phyloP scores from a whole-genome alignment of 2,113 vertebrate species.

The Eulacestoma nigropectus region DNA sequence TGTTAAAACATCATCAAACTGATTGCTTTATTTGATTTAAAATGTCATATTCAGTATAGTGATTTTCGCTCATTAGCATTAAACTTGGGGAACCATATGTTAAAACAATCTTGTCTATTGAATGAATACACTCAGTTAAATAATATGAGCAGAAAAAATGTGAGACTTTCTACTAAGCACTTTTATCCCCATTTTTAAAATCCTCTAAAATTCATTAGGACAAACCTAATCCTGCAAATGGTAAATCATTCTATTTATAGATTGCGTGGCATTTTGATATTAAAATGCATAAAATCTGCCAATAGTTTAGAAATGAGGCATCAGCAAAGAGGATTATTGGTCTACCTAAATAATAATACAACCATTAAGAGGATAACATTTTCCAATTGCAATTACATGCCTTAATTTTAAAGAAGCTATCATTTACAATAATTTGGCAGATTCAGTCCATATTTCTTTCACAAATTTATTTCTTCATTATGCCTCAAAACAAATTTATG shows the following conservation, averaged over 20 bases:
- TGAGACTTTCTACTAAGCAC: slow-evolving; percentile 37
- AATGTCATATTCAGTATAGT: slow-evolving; percentile 64
- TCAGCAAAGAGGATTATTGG: slow-evolving; percentile 74
- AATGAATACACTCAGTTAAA: slow-evolving; percentile 44
- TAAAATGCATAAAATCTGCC: slow-evolving; percentile 75
- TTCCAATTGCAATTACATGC: slow-evolving; percentile 80
- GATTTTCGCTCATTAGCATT: slow-evolving; percentile 66
- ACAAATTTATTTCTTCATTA: slow-evolving; percentile 85
- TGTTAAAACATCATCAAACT: slow-evolving; percentile 66
- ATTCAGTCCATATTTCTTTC: slow-evolving; percentile 80
- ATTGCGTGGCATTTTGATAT: slow-evolving; percentile 67
- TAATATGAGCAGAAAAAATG: slow-evolving; percentile 17
- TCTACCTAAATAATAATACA: slow-evolving; percentile 76
- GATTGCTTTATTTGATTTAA: slow-evolving; percentile 71
- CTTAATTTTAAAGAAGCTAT: slow-evolving; percentile 81
- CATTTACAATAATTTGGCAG: slow-evolving; percentile 81
- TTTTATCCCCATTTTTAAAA: slow-evolving; percentile 48
- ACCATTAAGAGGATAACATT: slow-evolving; percentile 75
- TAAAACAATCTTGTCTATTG: slow-evolving; percentile 60
- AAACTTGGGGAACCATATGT: slow-evolving; percentile 64
- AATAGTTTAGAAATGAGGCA: slow-evolving; percentile 69
- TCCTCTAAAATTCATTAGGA: slow-evolving; percentile 61
- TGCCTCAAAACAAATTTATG: slow-evolving; percentile 82
- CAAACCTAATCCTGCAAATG: slow-evolving; percentile 46
- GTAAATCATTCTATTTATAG: slow-evolving; percentile 70